Base-by-base conservation (phyloP, 2,797 vertebrate species). In the Toxotes lorentzi region DNA sequence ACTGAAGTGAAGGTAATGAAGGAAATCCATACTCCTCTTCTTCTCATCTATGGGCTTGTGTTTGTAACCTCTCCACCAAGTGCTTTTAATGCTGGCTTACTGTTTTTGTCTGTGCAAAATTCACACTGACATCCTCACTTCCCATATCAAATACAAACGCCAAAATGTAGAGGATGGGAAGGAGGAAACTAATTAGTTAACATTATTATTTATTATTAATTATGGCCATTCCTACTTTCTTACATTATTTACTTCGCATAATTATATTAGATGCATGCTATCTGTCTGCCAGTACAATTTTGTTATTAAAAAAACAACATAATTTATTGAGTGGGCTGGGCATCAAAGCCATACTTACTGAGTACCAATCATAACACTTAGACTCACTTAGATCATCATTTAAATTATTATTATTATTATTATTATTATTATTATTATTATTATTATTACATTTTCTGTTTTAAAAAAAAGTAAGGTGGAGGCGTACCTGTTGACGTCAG, bases 401-500 rank as follows among this genome's bases (percentile, higher is more conserved):
- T 30, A 30, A 30, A 3, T 12, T 51, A 38, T 40, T 27, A 27
- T 30, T 30, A 30, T 30, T 30, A 30, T 30, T 30, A 8, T 12
- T 51, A 45, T 40, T n/a, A 3, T 12, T 51, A 38, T 40, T 27
- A 27, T 30, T 30, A 30, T 30, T 30, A 30, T 30, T 30, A 8
- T 12, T 51, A 45, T 40, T n/a, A n/a, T 51, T 11, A 0, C 7
- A 38, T 30, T 53, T 45, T 27, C n/a, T 27, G 8, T 4, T n/a
- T n/a, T n/a, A n/a, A n/a, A n/a, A 34, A 16, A 41, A 35, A 17
- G 40, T 7, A 9, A 54, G 30, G 34, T 13, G 32, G 32, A 9
- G 54, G 2, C 5, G 23, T 67, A 64, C 56, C 56, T 64, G 63
- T 5, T 4, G 1, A 81, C 85, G 62, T 83, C 69, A 69, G 0